A percentile compares a stretch with the other conserved stretches of the same genome.
Evolutionary conservation across 2,888 invertebrate species (phyloP).

Genomic region (Dusona sp.): DNA sequence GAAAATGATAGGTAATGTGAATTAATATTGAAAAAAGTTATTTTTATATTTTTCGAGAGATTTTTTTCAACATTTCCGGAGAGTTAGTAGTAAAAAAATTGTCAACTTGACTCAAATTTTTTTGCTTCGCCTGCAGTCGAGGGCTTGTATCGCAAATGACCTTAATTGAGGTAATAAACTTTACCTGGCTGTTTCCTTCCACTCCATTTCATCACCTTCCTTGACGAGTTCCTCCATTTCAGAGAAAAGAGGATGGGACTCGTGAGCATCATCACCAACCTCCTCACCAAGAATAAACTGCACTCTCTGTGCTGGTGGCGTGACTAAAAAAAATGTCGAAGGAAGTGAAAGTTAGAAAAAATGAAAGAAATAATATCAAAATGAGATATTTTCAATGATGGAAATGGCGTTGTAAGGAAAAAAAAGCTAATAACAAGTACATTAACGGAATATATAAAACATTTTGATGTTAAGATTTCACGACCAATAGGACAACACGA

Average conservation of each 20-base stretch:
- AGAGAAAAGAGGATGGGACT: slow-evolving; percentile 97
- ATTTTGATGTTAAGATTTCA: neutral
- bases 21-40: neutral
- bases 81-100: neutral
- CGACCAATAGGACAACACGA: neutral
- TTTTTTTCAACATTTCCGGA: neutral
- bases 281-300: slow-evolving; percentile 99
- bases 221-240: slow-evolving; percentile 98
- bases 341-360: neutral
- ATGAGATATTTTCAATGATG: neutral
- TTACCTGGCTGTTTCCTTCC: slow-evolving; percentile 98
- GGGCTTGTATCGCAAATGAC: too few species aligned
- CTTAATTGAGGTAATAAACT: neutral
- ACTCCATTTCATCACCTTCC: slow-evolving; percentile 95
- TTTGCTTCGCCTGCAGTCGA: too few species aligned
- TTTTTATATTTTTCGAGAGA: neutral
- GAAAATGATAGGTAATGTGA: neutral
- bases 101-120: neutral
- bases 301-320: slow-evolving; percentile 97
- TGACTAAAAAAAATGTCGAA: slow-evolving; percentile 87
- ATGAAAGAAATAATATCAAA: neutral
- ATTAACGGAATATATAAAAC: neutral
- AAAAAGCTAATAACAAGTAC: neutral
- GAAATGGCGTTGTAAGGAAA: neutral
- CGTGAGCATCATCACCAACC: slow-evolving; percentile 92